These are phyloP conservation scores for Esox lucius DNA, from an alignment of 2,797 vertebrate genomes.

Conservation along the genomic window DNA sequence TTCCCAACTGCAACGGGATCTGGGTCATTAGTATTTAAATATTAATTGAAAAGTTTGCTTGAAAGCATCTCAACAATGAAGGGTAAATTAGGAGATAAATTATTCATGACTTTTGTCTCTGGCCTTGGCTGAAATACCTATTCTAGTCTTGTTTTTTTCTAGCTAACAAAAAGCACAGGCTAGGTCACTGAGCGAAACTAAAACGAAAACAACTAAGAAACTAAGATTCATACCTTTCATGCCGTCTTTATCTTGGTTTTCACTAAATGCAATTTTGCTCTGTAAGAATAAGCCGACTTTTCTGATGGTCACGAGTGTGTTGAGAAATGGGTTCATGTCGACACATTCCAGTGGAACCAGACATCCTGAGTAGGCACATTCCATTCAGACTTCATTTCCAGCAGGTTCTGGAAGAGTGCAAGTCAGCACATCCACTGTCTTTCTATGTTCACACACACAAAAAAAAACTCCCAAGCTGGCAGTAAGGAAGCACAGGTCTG, in stretches of 20 bases:
- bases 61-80: slow-evolving; percentile 41
- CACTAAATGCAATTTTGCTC: slow-evolving; percentile 24
- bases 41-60: slow-evolving; percentile 47
- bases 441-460: slow-evolving; percentile 26
- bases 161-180: background rate
- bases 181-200: background rate
- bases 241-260: background rate
- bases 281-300: slow-evolving; percentile 45
- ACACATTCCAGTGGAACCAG: slow-evolving; percentile 65
- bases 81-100: slow-evolving; percentile 43
- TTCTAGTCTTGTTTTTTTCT: background rate
- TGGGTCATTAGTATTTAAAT: slow-evolving; percentile 55
- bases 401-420: slow-evolving; percentile 50
- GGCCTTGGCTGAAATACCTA: background rate
- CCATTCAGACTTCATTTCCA: slow-evolving; percentile 70
- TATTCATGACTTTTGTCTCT: slow-evolving; percentile 38
- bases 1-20: slow-evolving; percentile 30
- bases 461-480: slow-evolving; percentile 29
- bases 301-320: slow-evolving; percentile 54
- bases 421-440: slow-evolving; percentile 65
- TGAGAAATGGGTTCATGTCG: slow-evolving; percentile 59
- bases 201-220: background rate
- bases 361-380: slow-evolving; percentile 72
- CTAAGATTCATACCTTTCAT: background rate
- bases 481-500: slow-evolving; percentile 27